phyloP scores from a whole-genome alignment of 2,113 vertebrate genomes.

The Origma solitaria region DNA sequence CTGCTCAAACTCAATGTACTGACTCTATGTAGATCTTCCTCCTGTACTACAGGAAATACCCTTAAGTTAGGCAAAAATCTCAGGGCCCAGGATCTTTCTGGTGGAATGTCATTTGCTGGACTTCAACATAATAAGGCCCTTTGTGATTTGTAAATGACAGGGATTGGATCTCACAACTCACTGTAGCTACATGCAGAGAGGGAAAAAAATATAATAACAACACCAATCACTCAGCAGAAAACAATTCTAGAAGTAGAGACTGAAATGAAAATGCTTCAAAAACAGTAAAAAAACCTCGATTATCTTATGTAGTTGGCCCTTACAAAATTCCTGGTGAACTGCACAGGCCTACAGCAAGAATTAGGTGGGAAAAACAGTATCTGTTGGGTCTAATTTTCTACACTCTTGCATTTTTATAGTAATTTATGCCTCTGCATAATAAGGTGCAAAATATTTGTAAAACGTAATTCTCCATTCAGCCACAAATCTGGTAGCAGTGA shows the following conservation, averaged over 20 bases:
- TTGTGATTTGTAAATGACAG: neutral
- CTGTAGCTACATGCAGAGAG: neutral
- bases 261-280: neutral
- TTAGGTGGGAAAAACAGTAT: neutral
- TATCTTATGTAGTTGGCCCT: neutral
- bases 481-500: neutral
- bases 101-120: accelerated
- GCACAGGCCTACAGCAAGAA: neutral
- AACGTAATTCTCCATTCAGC: neutral
- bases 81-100: neutral
- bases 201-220: neutral
- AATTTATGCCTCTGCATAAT: neutral
- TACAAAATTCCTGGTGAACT: neutral
- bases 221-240: neutral
- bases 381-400: neutral
- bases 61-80: neutral
- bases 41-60: neutral
- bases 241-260: neutral
- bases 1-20: neutral
- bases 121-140: neutral
- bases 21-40: neutral
- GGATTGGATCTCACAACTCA: neutral
- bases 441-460: neutral
- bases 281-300: neutral
- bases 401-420: neutral